Percentiles rank a stretch among this genome's conserved stretches.
These are phyloP conservation scores for Progne subis DNA, from an alignment of 2,113 vertebrate species.

Conservation along the genomic window DNA sequence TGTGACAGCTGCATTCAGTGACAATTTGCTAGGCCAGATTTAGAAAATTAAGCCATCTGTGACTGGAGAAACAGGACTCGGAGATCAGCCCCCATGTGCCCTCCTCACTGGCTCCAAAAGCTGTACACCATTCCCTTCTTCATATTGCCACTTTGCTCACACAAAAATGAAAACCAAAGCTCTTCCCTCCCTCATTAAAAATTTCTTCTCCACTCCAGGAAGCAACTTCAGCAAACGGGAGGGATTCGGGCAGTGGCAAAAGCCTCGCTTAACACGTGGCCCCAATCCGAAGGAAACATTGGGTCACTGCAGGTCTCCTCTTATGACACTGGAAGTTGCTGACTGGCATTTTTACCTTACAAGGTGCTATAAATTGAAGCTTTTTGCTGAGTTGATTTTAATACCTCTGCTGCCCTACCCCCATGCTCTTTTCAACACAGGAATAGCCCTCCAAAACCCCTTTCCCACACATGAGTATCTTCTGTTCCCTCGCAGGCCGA, in stretches of 20 bases:
- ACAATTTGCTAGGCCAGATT: not conserved
- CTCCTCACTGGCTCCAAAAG: not conserved
- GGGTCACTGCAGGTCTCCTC: not conserved
- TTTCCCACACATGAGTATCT: not conserved
- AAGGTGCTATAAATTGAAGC: not conserved
- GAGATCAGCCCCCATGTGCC: not conserved
- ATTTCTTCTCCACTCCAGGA: not conserved
- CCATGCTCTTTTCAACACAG: not conserved
- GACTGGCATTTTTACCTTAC: not conserved
- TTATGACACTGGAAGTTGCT: not conserved
- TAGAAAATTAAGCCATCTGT: not conserved
- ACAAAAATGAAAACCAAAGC: not conserved
- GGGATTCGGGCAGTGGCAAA: not conserved
- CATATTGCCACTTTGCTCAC: not conserved
- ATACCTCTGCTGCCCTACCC: not conserved
- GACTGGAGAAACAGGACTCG: not conserved
- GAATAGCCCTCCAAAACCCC: not conserved
- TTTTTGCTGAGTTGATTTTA: not conserved
- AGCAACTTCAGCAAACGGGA: not conserved
- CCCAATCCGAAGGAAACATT: fast-evolving
- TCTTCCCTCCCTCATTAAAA: not conserved
- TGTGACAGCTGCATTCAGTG: fast-evolving
- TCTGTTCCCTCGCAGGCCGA: not conserved
- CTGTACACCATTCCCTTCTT: not conserved
- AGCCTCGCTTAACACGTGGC: not conserved